phyloP scores from a whole-genome alignment of 2,797 vertebrate species.

The Oreortyx pictus region DNA sequence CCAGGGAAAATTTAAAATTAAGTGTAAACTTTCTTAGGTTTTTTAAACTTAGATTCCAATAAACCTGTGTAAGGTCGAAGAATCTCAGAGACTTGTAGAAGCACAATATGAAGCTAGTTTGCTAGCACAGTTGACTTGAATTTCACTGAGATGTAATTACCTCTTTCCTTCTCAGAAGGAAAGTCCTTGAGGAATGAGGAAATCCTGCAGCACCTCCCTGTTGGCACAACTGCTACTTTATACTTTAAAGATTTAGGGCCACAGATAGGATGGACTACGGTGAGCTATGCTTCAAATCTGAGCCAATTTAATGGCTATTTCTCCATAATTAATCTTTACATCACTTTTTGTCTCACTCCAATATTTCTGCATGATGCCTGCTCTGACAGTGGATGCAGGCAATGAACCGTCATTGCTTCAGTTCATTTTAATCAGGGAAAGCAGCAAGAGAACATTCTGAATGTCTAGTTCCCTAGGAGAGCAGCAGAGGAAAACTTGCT shows the following conservation, averaged over 20 bases:
- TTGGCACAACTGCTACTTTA: conserved; percentile 88
- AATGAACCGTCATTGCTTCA: conserved; percentile 36
- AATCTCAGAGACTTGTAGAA: background rate
- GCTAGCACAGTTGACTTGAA: background rate
- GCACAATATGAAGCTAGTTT: background rate
- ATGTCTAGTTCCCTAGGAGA: background rate
- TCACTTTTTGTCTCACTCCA: conserved; percentile 36
- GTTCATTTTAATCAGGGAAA: conserved; percentile 54
- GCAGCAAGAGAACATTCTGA: background rate
- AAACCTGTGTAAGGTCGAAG: background rate
- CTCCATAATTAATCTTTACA: conserved; percentile 54
- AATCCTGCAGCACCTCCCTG: conserved; percentile 85
- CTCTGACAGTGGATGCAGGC: conserved; percentile 31
- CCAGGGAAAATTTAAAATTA: background rate
- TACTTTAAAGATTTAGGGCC: conserved; percentile 91
- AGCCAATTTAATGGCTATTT: conserved; percentile 37
- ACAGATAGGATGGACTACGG: conserved; percentile 91
- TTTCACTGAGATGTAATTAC: conserved; percentile 58
- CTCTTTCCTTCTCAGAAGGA: conserved; percentile 80
- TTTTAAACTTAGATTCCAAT: background rate
- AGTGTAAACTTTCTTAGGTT: background rate
- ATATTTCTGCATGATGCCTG: conserved; percentile 48
- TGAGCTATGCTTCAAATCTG: conserved; percentile 64
- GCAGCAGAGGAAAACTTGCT: conserved; percentile 16
- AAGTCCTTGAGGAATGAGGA: conserved; percentile 88